phyloP scores from a whole-genome alignment of 1,140 invertebrate genomes.

The Polypedilum pembai region DNA sequence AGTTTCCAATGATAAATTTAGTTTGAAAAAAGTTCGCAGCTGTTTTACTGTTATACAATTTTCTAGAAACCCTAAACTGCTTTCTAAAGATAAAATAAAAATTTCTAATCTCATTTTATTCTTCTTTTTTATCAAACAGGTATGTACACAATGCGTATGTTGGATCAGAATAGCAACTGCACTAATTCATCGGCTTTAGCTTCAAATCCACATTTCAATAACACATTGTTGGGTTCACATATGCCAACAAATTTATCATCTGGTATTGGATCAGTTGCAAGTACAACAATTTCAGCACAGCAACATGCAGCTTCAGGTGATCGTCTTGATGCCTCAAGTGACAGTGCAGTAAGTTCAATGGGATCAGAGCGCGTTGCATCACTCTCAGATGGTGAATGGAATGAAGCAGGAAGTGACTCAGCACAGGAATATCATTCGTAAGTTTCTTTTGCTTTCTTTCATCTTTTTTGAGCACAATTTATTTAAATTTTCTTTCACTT shows the following conservation, averaged over 20 bases:
- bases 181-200: conserved; percentile 41
- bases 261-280: background rate
- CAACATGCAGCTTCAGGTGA: conserved; percentile 46
- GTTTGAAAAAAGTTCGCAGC: no score
- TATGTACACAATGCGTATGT: conserved; percentile 78
- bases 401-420: conserved; percentile 76
- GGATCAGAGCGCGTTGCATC: conserved; percentile 82
- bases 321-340: conserved; percentile 62
- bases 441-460: conserved; percentile 33
- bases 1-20: no score
- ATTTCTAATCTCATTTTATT: background rate
- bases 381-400: conserved; percentile 80
- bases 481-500: conserved; percentile 31
- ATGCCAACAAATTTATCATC: background rate
- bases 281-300: conserved; percentile 29
- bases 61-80: no score
- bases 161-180: conserved; percentile 55
- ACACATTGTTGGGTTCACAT: background rate
- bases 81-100: background rate
- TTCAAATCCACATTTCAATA: conserved; percentile 22
- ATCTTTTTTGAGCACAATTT: conserved; percentile 31
- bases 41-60: no score
- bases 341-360: conserved; percentile 86
- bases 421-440: conserved; percentile 55
- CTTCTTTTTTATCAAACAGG: conserved; percentile 47